phyloP scores from a whole-genome alignment of 2,113 vertebrate genomes.

The Promerops cafer region DNA sequence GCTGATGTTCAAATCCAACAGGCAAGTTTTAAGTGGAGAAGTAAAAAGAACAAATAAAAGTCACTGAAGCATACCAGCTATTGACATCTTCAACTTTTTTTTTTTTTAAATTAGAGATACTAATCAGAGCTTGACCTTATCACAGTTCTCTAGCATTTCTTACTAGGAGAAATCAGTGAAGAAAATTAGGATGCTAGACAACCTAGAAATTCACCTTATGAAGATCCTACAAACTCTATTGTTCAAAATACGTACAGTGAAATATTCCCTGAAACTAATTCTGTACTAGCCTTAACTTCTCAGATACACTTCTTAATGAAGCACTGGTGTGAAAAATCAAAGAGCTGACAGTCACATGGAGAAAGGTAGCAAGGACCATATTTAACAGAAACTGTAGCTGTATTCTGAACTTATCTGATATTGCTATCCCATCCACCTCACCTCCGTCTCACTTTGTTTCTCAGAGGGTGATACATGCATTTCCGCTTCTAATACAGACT shows the following conservation, averaged over 20 bases:
- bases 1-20: not conserved
- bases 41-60: not conserved
- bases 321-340: not conserved
- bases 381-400: not conserved
- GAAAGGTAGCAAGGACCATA: not conserved
- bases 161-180: not conserved
- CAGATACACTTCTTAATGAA: not conserved
- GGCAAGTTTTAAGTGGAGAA: not conserved
- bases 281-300: not conserved
- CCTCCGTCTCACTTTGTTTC: slow-evolving; percentile 59
- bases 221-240: not conserved
- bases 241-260: not conserved
- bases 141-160: not conserved
- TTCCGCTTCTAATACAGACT: not conserved
- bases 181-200: not conserved
- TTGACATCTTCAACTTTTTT: not conserved
- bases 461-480: not conserved
- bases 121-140: not conserved
- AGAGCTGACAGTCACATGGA: not conserved
- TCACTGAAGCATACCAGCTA: not conserved
- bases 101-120: not conserved
- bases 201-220: not conserved
- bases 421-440: not conserved
- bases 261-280: not conserved
- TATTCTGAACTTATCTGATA: not conserved